Conservation (phyloP, 2,113 vertebrate species). For the Pollachius pollachius region DNA sequence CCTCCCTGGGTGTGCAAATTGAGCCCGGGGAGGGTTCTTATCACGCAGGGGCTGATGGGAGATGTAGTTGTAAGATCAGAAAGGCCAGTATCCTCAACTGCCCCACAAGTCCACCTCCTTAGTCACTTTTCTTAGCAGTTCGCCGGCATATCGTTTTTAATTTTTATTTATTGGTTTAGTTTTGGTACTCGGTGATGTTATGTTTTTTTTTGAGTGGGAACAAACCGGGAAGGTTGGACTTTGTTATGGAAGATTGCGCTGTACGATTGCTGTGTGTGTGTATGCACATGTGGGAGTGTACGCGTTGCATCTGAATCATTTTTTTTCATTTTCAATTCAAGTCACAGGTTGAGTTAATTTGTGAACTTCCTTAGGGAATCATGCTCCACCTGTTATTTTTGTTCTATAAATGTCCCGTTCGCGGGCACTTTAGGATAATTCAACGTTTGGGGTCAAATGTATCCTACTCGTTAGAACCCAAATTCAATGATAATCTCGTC, state of each 20-base stretch:
- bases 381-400: too few relatives aligned
- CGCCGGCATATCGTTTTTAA: constrained; percentile 26
- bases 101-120: constrained; percentile 29
- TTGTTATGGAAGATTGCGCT: background rate
- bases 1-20: constrained; percentile 1
- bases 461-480: too few relatives aligned
- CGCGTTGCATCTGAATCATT: background rate
- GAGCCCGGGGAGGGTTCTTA: constrained; percentile 27
- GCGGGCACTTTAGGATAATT: too few relatives aligned
- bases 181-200: background rate
- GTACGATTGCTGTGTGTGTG: background rate
- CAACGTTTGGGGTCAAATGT: too few relatives aligned
- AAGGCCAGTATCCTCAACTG: constrained; percentile 26
- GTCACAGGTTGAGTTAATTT: background rate
- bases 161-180: constrained; percentile 17
- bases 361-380: background rate
- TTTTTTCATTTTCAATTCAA: background rate
- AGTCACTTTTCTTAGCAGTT: constrained; percentile 26
- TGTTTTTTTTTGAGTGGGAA: too few relatives aligned
- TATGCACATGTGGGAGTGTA: background rate
- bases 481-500: too few relatives aligned
- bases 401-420: too few relatives aligned
- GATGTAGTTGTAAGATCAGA: constrained; percentile 18
- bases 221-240: too few relatives aligned
- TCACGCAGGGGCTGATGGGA: constrained; percentile 6